Evolutionary conservation across 2,113 vertebrate genomes (phyloP).

Genomic region (Hemichromis elongatus): DNA sequence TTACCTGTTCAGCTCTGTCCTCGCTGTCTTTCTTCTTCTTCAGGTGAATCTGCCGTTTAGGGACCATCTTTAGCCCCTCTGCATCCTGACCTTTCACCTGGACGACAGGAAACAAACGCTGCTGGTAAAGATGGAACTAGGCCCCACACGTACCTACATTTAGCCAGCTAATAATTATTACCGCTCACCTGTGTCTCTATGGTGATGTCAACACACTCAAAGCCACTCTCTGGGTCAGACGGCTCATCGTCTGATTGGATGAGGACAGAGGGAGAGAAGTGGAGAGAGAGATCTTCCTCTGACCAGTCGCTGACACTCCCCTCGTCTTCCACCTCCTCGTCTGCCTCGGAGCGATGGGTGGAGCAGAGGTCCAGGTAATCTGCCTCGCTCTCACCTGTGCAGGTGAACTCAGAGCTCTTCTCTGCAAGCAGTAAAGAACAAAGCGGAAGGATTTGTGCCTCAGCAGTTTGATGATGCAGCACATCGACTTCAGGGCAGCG

Average conservation of each 20-base stretch:
- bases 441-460: background rate
- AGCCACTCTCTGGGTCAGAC: slow-evolving; percentile 54
- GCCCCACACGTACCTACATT: background rate
- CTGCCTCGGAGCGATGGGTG: slow-evolving; percentile 8
- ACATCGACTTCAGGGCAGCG: slow-evolving; percentile 50
- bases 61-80: slow-evolving; percentile 79
- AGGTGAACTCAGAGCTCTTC: background rate
- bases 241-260: slow-evolving; percentile 57
- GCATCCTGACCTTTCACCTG: background rate
- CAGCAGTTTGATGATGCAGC: background rate
- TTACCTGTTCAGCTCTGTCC: slow-evolving; percentile 1
- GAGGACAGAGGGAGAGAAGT: slow-evolving; percentile 51
- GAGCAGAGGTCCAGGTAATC: slow-evolving; percentile 67
- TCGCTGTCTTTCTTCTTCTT: slow-evolving; percentile 73
- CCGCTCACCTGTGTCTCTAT: slow-evolving; percentile 65
- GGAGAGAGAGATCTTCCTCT: slow-evolving; percentile 51
- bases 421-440: background rate
- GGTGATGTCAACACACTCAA: slow-evolving; percentile 79
- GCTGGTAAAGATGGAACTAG: background rate
- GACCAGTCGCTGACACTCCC: slow-evolving; percentile 70
- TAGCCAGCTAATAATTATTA: background rate
- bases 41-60: slow-evolving; percentile 86
- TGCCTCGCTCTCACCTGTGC: background rate
- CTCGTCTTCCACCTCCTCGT: slow-evolving; percentile 55
- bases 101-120: background rate